Conservation (phyloP, 2,888 invertebrate genomes). For the Drosophila suboccidentalis region DNA sequence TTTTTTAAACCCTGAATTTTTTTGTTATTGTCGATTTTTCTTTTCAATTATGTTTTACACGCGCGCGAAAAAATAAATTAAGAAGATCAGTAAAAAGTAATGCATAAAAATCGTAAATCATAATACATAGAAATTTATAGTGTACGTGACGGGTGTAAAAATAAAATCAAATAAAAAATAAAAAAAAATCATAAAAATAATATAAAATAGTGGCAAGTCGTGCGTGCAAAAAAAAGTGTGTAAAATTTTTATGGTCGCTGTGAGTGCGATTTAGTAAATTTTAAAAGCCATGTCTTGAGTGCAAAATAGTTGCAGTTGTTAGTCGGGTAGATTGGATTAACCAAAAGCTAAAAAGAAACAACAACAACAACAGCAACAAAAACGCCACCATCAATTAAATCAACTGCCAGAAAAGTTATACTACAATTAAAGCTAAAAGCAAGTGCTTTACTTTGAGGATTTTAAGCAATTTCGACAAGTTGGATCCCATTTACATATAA, state of each 20-base stretch:
- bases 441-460: slow-evolving; percentile 26
- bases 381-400: slow-evolving; percentile 12
- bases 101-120: slow-evolving; percentile 44
- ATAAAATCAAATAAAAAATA: slow-evolving; percentile 34
- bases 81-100: slow-evolving; percentile 23
- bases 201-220: slow-evolving; percentile 35
- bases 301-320: slow-evolving; percentile 37
- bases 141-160: slow-evolving; percentile 50
- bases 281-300: slow-evolving; percentile 56
- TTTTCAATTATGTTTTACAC: slow-evolving; percentile 40
- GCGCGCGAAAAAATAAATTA: slow-evolving; percentile 27
- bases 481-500: slow-evolving; percentile 78
- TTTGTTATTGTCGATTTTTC: slow-evolving; percentile 18
- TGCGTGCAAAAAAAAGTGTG: slow-evolving; percentile 62
- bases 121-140: slow-evolving; percentile 38
- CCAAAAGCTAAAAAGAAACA: slow-evolving; percentile 11
- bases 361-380: slow-evolving; percentile 6
- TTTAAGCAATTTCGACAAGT: slow-evolving; percentile 55
- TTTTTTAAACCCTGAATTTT: slow-evolving; percentile 7
- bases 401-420: slow-evolving; percentile 27
- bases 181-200: slow-evolving; percentile 35
- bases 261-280: slow-evolving; percentile 47
- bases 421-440: slow-evolving; percentile 8
- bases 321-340: slow-evolving; percentile 20
- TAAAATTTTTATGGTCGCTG: slow-evolving; percentile 50